Percentiles rank a stretch among this genome's conserved stretches.
phyloP scores from a whole-genome alignment of 1,140 invertebrate genomes.

The Centruroides vittatus region DNA sequence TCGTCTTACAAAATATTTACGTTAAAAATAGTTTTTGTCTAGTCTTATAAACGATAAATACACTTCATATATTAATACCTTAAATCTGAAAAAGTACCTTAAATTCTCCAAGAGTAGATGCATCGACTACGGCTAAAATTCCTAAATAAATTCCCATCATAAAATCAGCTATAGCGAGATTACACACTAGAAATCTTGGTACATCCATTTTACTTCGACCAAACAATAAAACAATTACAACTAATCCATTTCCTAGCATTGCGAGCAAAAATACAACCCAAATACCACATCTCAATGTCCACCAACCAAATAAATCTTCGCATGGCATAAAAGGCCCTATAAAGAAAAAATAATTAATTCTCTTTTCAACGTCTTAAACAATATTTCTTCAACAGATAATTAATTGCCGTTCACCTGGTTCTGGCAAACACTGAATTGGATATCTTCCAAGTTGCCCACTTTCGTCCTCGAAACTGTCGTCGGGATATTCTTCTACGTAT shows the following conservation, averaged over 20 bases:
- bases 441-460: constrained; percentile 23
- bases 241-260: constrained; percentile 86
- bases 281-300: constrained; percentile 87
- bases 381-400: neutral
- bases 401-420: constrained; percentile 40
- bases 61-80: no score
- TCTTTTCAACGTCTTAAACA: neutral
- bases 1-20: no score
- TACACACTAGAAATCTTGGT: constrained; percentile 86
- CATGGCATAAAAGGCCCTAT: constrained; percentile 87
- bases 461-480: constrained; percentile 30
- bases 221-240: constrained; percentile 88
- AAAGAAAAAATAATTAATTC: neutral
- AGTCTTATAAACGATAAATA: no score
- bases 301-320: constrained; percentile 93
- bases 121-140: constrained; percentile 87
- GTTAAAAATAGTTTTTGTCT: no score
- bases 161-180: constrained; percentile 86
- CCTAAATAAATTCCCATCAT: constrained; percentile 94
- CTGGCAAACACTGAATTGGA: constrained; percentile 52
- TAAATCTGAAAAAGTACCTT: constrained; percentile 22
- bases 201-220: constrained; percentile 90
- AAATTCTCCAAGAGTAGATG: constrained; percentile 88
- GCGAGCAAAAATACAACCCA: constrained; percentile 95
- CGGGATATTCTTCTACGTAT: constrained; percentile 49